Percentiles rank a stretch among this genome's conserved stretches.
These are phyloP conservation scores for Pachypanchax playfairii DNA, from an alignment of 2,113 vertebrate genomes.

Conservation along the genomic window DNA sequence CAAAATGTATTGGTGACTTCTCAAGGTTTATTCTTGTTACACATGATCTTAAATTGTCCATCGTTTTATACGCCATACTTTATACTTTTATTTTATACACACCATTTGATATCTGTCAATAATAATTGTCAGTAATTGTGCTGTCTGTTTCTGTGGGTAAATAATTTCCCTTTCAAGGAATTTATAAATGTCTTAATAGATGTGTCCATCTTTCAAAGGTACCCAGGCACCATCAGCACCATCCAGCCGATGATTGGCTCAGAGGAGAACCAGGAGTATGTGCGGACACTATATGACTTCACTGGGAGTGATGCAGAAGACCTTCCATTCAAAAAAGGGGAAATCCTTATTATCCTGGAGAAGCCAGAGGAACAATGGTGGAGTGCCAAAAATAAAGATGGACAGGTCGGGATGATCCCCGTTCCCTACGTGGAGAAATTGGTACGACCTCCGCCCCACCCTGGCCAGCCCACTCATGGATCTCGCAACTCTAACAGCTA, in stretches of 20 bases:
- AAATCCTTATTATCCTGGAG: constrained; percentile 93
- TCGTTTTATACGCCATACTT: too few species aligned
- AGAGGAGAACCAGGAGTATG: constrained; percentile 92
- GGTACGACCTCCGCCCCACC: constrained; percentile 80
- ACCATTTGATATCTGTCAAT: too few species aligned
- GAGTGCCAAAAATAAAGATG: constrained; percentile 97
- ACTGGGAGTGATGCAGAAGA: constrained; percentile 95
- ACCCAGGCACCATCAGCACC: constrained; percentile 83
- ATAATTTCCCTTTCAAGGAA: too few species aligned
- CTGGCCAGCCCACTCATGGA: constrained; percentile 80
- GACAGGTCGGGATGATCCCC: constrained; percentile 95
- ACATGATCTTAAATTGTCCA: too few species aligned
- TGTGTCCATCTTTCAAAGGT: constrained; percentile 73
- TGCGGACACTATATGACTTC: constrained; percentile 98
- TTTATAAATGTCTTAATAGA: neutral
- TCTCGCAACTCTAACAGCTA: constrained; percentile 97
- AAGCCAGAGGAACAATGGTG: constrained; percentile 99
- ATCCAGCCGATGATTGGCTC: constrained; percentile 76
- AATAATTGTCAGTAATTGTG: too few species aligned
- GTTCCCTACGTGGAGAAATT: constrained; percentile 98
- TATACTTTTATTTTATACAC: too few species aligned
- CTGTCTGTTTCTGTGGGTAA: neutral
- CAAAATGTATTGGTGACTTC: too few species aligned
- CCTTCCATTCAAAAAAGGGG: constrained; percentile 96
- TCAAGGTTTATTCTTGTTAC: too few species aligned